A percentile compares a stretch with the other conserved stretches of the same genome.
phyloP scores from a whole-genome alignment of 2,113 vertebrate species.

The Sminthopsis crassicaudata region DNA sequence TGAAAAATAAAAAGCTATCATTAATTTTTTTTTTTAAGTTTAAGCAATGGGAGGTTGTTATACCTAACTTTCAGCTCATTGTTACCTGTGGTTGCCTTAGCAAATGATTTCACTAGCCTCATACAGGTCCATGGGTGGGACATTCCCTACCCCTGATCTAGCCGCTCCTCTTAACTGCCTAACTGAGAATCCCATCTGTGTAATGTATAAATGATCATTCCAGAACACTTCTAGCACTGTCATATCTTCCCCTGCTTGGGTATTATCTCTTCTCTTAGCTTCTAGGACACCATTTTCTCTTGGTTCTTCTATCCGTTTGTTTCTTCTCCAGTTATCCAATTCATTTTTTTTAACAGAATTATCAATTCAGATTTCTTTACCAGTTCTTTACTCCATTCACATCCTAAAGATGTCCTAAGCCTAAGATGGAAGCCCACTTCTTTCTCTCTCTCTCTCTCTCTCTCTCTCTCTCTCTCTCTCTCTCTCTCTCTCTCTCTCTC shows the following conservation, averaged over 20 bases:
- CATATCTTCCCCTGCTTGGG: background rate
- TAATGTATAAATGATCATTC: background rate
- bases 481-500: no score
- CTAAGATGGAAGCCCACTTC: background rate
- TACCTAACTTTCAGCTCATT: no score
- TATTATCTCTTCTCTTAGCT: background rate
- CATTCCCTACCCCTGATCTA: background rate
- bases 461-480: no score
- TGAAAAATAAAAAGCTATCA: no score
- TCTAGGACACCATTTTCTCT: background rate
- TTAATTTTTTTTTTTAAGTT: no score
- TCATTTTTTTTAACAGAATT: background rate
- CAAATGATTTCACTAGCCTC: no score
- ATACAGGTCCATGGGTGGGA: no score
- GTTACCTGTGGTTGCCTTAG: no score
- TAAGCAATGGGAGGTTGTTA: no score
- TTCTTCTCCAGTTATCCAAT: background rate
- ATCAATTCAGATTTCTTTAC: background rate
- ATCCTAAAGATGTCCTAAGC: background rate
- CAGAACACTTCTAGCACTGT: background rate
- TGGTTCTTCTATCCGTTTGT: background rate
- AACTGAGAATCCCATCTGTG: background rate
- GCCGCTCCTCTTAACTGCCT: no score
- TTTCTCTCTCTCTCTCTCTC: background rate
- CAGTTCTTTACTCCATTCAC: background rate